Base-by-base conservation (phyloP, 1,140 invertebrate species). In the Hylyphantes graminicola region DNA sequence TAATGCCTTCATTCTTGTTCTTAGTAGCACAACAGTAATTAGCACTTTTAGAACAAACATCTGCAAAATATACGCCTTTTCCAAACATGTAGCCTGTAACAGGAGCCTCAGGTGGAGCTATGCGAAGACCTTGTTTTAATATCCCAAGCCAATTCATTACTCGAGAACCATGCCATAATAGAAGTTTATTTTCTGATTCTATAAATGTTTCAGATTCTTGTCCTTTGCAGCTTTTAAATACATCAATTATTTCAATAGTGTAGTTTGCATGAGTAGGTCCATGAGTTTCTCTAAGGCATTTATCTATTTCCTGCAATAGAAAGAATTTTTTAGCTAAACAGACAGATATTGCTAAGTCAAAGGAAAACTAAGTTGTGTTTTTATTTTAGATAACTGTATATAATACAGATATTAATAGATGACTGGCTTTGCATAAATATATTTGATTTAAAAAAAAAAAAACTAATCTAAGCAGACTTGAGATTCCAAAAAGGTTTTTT, bases 151-250 rank as follows among this genome's bases (percentile, higher is more conserved):
- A 93, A 88, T 93, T 93, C 13, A 91, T 90, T 10, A 90, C 87
- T n/a, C 92, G 87, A 15, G 91, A 92, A 13, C 92, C 93, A 86
- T 93, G 93, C 92, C 92, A 93, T 51, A 93, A 87, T 12, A 93
- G 87, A 87, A 91, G 89, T 51, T 88, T 87, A 86, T 92, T 92
- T 13, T 86, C 83, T 17, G 88, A 53, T 57, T 85, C 19, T 64
- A 13, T 86, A 86, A 89, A 89, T 35, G 82, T 74, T 21, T 85
- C 15, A 17, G 85, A n/a, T 77, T 89, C 89, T 75, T 21, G 55
- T 63, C 70, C 84, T 67, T 88, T 90, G 35, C 50, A 84, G 64
- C 86, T 88, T 35, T 79, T 82, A 86, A 88, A 90, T 83, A 85
- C 85, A 81, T 91, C 88, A n/a, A 87, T 50, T n/a, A 92, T 72